These are phyloP conservation scores for Malurus splendens DNA, from an alignment of 2,797 vertebrate species.

Conservation along the genomic window DNA sequence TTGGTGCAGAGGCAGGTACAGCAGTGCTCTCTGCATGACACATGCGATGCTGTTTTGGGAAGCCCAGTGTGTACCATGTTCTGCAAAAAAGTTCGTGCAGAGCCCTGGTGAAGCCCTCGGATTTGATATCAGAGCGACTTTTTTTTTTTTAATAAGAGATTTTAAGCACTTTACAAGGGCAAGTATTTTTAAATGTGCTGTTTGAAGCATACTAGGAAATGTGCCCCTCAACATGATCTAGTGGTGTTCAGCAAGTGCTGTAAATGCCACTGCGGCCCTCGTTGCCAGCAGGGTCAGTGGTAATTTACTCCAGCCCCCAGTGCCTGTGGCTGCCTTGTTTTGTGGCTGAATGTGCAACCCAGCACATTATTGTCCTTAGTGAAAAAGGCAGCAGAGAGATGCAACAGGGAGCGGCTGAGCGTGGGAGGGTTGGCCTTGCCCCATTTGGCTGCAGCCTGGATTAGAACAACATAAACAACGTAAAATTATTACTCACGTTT, in stretches of 20 bases:
- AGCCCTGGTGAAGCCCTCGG: neutral
- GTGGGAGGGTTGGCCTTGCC: neutral
- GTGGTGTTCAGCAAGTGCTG: neutral
- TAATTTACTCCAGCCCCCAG: fast-evolving
- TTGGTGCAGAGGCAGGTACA: neutral
- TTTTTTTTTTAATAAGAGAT: neutral
- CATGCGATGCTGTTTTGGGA: neutral
- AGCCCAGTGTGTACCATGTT: fast-evolving
- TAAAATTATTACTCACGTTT: fast-evolving
- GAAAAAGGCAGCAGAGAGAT: neutral
- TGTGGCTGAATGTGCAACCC: neutral
- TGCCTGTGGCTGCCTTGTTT: neutral
- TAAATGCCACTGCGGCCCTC: neutral
- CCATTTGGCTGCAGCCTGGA: neutral
- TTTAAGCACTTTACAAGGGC: neutral
- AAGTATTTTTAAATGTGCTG: neutral
- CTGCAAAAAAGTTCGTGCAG: neutral
- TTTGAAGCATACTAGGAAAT: fast-evolving
- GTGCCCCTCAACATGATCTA: fast-evolving
- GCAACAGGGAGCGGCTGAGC: fast-evolving
- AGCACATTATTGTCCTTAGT: fast-evolving
- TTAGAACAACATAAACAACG: neutral
- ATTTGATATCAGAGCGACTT: neutral
- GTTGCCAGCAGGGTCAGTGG: neutral
- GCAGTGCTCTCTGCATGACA: fast-evolving